Conservation (phyloP, 2,113 vertebrate genomes). For the Pedionomus torquatus region DNA sequence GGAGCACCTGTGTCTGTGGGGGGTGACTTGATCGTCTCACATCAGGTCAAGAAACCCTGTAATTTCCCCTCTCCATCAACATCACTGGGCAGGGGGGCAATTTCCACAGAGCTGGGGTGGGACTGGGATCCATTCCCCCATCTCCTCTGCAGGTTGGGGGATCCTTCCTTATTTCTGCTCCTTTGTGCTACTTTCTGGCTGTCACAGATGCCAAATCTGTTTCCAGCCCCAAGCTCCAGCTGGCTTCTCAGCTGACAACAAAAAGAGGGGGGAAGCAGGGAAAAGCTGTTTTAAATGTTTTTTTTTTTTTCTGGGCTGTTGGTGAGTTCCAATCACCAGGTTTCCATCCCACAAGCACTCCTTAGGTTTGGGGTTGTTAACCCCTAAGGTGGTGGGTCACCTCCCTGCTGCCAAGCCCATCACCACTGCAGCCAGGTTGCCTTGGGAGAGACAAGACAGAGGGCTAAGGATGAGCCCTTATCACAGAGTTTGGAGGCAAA, state of each 20-base stretch:
- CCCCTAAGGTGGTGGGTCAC: accelerated
- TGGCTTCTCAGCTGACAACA: background rate
- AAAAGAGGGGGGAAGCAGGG: background rate
- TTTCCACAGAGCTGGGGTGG: background rate
- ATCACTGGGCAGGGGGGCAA: accelerated
- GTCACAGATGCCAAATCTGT: accelerated
- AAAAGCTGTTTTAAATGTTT: background rate
- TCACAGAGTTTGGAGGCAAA: background rate
- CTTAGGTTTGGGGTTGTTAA: accelerated
- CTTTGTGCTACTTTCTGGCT: background rate
- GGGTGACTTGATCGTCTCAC: background rate
- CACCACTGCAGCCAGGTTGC: accelerated
- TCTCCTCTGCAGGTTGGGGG: accelerated
- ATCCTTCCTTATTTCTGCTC: background rate
- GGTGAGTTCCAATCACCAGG: background rate
- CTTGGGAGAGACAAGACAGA: accelerated
- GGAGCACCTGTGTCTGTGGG: accelerated
- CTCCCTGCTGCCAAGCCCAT: background rate
- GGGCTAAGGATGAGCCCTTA: background rate
- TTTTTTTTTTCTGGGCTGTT: background rate
- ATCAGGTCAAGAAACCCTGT: background rate
- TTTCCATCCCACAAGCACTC: accelerated
- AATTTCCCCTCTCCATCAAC: background rate
- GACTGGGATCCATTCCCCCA: background rate
- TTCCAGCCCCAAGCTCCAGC: background rate